Evolutionary conservation across 2,797 vertebrate species (phyloP).

Genomic region (Lophotriccus pileatus): DNA sequence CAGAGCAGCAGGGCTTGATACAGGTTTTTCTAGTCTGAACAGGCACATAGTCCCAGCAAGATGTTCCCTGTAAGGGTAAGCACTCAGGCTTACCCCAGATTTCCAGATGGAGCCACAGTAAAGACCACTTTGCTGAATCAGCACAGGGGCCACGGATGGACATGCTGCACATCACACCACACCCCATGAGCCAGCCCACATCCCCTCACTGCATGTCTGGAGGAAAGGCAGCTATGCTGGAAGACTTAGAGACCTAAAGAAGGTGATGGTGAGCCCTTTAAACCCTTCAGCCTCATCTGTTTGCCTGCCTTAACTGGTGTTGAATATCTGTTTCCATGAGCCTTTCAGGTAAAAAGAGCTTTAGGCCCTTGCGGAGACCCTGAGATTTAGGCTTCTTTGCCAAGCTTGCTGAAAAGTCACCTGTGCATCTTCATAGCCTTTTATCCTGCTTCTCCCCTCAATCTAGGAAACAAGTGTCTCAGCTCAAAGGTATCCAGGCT

Average conservation of each 20-base stretch:
- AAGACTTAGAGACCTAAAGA: neutral
- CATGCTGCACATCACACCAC: accelerated
- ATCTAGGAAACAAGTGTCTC: neutral
- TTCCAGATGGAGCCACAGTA: neutral
- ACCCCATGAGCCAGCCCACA: neutral
- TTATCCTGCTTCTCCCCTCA: neutral
- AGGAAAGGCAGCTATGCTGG: neutral
- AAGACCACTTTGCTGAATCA: neutral
- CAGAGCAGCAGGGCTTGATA: neutral
- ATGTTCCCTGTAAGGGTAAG: neutral
- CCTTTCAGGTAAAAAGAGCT: neutral
- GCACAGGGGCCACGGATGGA: neutral
- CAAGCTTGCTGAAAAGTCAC: neutral
- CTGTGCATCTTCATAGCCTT: neutral
- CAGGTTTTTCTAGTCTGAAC: conserved; percentile 5
- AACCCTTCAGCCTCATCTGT: neutral
- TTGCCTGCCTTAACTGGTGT: neutral
- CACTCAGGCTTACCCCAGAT: neutral
- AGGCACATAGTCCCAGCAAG: neutral
- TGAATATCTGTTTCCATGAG: neutral
- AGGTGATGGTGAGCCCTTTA: neutral
- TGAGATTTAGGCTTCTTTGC: neutral
- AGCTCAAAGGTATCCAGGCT: neutral
- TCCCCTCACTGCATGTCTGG: neutral
- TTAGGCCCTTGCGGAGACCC: neutral